Percentiles rank a stretch among this genome's conserved stretches.
Evolutionary conservation across 2,888 invertebrate species (phyloP).

Genomic region (Pycnomerus fuliginosus): DNA sequence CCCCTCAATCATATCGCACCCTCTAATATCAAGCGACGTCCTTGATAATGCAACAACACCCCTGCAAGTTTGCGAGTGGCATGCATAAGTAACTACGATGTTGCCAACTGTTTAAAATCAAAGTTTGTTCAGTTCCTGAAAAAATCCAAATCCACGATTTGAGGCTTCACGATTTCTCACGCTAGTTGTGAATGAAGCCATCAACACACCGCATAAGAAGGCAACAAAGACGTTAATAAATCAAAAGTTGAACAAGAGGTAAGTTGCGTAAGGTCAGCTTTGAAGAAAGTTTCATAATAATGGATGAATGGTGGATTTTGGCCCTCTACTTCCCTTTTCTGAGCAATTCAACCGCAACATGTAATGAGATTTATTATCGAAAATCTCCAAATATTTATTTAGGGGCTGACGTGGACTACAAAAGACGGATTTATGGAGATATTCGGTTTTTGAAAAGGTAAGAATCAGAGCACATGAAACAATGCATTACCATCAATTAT

Average conservation of each 20-base stretch:
- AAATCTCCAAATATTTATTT: constrained; percentile 45
- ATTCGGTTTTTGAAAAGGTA: too few species aligned
- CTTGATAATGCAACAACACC: constrained; percentile 53
- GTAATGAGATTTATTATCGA: constrained; percentile 45
- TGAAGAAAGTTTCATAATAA: constrained; percentile 5
- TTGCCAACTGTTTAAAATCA: constrained; percentile 10
- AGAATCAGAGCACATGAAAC: constrained; percentile 8
- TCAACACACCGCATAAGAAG: constrained; percentile 39
- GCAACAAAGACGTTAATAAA: constrained; percentile 23
- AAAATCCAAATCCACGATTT: too few species aligned
- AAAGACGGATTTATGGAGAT: constrained; percentile 1
- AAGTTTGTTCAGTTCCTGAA: too few species aligned
- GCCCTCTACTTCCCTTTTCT: constrained; percentile 14
- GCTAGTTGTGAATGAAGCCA: constrained; percentile 25
- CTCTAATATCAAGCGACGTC: constrained; percentile 54
- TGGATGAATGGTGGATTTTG: constrained; percentile 11
- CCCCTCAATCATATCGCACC: constrained; percentile 54
- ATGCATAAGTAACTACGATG: constrained; percentile 20
- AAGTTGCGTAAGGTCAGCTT: constrained; percentile 17
- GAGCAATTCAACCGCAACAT: constrained; percentile 37
- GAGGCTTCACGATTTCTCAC: too few species aligned
- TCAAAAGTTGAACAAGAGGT: constrained; percentile 14
- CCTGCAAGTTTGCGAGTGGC: constrained; percentile 27
- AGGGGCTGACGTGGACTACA: constrained; percentile 34
- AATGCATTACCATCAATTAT: constrained; percentile 8